Conservation (phyloP, 2,113 vertebrate species). For the Mixornis gularis region DNA sequence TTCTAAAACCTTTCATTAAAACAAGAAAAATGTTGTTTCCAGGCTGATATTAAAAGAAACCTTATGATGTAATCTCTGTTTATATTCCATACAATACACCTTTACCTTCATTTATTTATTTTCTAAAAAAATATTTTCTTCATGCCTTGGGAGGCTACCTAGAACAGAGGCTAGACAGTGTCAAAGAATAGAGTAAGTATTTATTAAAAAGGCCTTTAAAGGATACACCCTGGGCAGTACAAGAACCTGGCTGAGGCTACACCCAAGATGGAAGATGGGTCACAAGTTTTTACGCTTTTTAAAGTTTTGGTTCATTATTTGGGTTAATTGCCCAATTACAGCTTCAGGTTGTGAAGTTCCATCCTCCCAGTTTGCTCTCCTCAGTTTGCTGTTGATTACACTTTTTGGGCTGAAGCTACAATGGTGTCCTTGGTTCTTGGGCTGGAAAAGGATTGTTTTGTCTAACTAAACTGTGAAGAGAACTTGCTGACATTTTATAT, state of each 20-base stretch:
- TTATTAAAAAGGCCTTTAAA: not conserved
- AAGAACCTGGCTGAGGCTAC: not conserved
- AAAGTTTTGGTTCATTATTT: not conserved
- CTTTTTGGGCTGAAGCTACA: not conserved
- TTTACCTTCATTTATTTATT: not conserved
- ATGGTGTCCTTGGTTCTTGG: not conserved
- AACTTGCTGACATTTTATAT: not conserved
- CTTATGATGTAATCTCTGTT: not conserved
- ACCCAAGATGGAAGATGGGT: not conserved
- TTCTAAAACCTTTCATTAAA: not conserved
- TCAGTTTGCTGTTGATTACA: no score
- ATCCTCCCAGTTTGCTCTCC: no score
- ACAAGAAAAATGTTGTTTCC: not conserved
- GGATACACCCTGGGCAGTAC: no score
- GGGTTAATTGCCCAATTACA: not conserved
- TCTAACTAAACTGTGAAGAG: not conserved
- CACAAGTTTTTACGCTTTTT: not conserved
- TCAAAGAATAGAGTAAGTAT: not conserved
- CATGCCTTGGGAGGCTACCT: not conserved
- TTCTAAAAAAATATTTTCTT: not conserved
- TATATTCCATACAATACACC: not conserved
- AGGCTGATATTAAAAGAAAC: not conserved
- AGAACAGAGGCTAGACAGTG: not conserved
- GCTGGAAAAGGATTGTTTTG: not conserved
- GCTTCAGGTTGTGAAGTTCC: not conserved